These are phyloP conservation scores for Apeltes quadracus DNA, from an alignment of 2,113 vertebrate genomes.

Conservation along the genomic window DNA sequence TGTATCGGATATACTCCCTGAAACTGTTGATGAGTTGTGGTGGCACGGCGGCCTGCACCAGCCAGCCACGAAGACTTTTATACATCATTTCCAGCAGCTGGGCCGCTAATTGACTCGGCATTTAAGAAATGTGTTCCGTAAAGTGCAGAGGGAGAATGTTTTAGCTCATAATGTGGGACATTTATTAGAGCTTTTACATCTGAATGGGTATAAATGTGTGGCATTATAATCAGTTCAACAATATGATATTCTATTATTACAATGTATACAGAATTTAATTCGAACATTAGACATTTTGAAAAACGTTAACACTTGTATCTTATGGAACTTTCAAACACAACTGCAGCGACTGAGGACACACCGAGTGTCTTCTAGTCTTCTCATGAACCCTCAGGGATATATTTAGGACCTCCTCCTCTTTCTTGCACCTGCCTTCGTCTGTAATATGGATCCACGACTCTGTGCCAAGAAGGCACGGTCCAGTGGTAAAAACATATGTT, in stretches of 20 bases:
- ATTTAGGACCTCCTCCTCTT: conserved; percentile 85
- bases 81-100: conserved; percentile 35
- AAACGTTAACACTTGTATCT: neutral
- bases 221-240: neutral
- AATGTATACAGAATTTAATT: neutral
- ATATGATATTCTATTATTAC: neutral
- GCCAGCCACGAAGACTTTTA: conserved; percentile 51
- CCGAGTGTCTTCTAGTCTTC: conserved; percentile 59
- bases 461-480: conserved; percentile 79
- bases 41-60: conserved; percentile 44
- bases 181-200: neutral
- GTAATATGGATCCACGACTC: conserved; percentile 82
- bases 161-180: neutral
- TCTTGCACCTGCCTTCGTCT: conserved; percentile 88
- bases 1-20: conserved; percentile 61
- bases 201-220: neutral
- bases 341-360: conserved; percentile 40
- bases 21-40: conserved; percentile 70
- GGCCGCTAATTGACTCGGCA: conserved; percentile 32
- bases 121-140: conserved; percentile 41
- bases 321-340: neutral
- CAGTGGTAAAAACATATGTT: conserved; percentile 80
- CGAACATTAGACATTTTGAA: neutral
- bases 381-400: conserved; percentile 83
- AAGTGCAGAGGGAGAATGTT: neutral